These are phyloP conservation scores for Venustoraphidia nigricollis DNA, from an alignment of 2,888 invertebrate genomes.

Conservation along the genomic window DNA sequence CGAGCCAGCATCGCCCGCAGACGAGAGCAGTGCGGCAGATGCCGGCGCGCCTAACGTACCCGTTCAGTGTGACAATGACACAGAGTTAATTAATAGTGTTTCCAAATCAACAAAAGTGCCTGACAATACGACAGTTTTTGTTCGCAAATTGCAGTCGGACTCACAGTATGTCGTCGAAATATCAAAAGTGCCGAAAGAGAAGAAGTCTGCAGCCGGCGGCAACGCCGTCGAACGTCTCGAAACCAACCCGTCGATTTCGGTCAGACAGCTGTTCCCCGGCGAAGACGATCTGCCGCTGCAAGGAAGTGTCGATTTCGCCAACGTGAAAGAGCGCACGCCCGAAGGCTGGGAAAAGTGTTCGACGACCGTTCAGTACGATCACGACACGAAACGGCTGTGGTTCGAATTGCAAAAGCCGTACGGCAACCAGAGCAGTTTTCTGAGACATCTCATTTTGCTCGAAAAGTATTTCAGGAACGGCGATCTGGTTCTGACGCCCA, in stretches of 20 bases:
- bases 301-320: slow-evolving; percentile 59
- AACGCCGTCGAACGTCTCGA: slow-evolving; percentile 49
- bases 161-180: slow-evolving; percentile 17
- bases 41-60: too few relatives aligned
- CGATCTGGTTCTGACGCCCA: slow-evolving; percentile 55
- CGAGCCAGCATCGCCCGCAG: too few relatives aligned
- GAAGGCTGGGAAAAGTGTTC: slow-evolving; percentile 76
- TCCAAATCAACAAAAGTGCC: slow-evolving; percentile 1
- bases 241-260: slow-evolving; percentile 69
- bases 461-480: slow-evolving; percentile 76
- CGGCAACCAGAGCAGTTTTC: slow-evolving; percentile 73
- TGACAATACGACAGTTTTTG: background rate
- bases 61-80: too few relatives aligned
- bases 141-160: slow-evolving; percentile 4
- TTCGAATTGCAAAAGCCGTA: slow-evolving; percentile 72
- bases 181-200: slow-evolving; percentile 25
- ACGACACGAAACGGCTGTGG: slow-evolving; percentile 68
- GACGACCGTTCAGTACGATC: slow-evolving; percentile 64
- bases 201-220: slow-evolving; percentile 28
- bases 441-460: slow-evolving; percentile 62
- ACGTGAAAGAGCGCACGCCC: slow-evolving; percentile 54
- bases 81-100: too few relatives aligned
- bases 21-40: too few relatives aligned
- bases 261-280: slow-evolving; percentile 64
- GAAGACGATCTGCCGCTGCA: slow-evolving; percentile 68